Percentiles rank a stretch among this genome's conserved stretches.
Conservation (phyloP, 2,113 vertebrate genomes). For the Cryptomyrus ogoouensis region DNA sequence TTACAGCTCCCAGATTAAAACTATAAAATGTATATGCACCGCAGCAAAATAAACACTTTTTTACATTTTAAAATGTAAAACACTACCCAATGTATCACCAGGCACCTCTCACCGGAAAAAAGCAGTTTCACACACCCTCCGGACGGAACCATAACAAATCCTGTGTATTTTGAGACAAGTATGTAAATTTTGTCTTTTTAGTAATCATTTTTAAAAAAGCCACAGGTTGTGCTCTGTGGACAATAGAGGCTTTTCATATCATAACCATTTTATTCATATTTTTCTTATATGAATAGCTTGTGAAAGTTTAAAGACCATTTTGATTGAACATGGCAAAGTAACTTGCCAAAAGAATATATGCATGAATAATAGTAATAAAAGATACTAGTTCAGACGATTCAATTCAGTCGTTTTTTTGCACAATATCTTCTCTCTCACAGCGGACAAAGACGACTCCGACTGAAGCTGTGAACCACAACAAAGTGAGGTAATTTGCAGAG, state of each 20-base stretch:
- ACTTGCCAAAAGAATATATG: neutral
- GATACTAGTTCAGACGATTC: conserved; percentile 7
- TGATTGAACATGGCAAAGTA: neutral
- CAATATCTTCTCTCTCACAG: conserved; percentile 41
- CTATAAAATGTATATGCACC: neutral
- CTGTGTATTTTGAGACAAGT: neutral
- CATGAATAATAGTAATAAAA: neutral
- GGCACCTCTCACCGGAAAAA: neutral
- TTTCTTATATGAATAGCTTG: conserved; percentile 6
- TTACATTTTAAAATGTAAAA: conserved; percentile 3
- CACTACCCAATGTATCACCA: neutral
- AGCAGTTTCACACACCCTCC: neutral
- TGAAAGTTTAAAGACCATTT: neutral
- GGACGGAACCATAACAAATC: neutral
- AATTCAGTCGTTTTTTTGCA: conserved; percentile 28
- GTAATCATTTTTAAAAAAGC: neutral
- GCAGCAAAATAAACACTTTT: neutral
- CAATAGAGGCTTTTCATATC: conserved; percentile 7
- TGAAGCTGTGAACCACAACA: conserved; percentile 24
- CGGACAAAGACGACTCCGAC: conserved; percentile 23
- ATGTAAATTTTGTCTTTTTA: neutral
- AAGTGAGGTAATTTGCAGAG: conserved; percentile 37
- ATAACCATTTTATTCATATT: neutral
- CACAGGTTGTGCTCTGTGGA: neutral
- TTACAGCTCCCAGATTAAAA: neutral